Evolutionary conservation across 2,888 invertebrate genomes (phyloP).

Genomic region (Zhuqinia jingwanae): DNA sequence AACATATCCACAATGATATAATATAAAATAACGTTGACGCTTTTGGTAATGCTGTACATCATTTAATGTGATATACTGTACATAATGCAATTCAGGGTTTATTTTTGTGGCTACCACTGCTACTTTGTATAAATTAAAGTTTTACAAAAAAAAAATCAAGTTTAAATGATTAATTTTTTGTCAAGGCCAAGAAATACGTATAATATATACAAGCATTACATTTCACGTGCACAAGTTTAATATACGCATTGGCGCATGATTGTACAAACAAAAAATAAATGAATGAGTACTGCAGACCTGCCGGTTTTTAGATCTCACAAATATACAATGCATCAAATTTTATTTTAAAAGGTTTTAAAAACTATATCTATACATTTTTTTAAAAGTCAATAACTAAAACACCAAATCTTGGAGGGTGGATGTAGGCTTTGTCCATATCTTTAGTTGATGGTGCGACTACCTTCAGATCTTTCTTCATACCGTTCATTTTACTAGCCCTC

Average conservation of each 20-base stretch:
- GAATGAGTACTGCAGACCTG: too few relatives aligned
- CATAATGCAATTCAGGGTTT: background rate
- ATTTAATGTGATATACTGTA: background rate
- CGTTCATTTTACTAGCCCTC: slow-evolving; percentile 56
- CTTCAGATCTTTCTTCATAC: slow-evolving; percentile 48
- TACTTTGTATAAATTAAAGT: too few relatives aligned
- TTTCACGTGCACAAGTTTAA: too few relatives aligned
- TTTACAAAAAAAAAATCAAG: too few relatives aligned
- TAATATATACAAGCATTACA: too few relatives aligned
- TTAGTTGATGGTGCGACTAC: slow-evolving; percentile 49
- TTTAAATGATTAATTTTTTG: too few relatives aligned
- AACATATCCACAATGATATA: too few relatives aligned
- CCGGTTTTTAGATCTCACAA: background rate
- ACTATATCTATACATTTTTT: background rate
- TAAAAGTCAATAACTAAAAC: slow-evolving; percentile 59
- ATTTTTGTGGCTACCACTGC: too few relatives aligned
- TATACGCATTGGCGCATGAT: too few relatives aligned
- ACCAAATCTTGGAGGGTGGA: slow-evolving; percentile 60
- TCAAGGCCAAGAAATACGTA: too few relatives aligned
- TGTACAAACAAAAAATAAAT: too few relatives aligned
- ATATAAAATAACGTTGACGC: background rate
- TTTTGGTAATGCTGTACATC: background rate
- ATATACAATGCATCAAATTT: background rate
- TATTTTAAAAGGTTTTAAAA: too few relatives aligned
- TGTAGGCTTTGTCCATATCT: slow-evolving; percentile 54